Evolutionary conservation across 92 coral and sea anemone genomes (phyloP), one percentile per base, ranked within the genome.

Genomic region (Siderastrea radians): DNA sequence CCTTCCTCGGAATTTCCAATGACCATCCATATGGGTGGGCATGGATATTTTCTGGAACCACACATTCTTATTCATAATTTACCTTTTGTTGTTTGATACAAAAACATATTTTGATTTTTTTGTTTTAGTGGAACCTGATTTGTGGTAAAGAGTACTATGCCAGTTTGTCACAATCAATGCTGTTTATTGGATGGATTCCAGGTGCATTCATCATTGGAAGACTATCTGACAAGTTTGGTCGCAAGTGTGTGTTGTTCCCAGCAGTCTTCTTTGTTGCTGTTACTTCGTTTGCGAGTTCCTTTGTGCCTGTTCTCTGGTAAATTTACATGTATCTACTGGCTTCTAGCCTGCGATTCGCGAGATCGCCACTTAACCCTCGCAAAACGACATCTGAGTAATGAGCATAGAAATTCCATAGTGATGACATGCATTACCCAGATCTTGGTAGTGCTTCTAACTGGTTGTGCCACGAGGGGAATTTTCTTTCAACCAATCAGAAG

Each of bases 181-280:
- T 97, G 67, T 97, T 95, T 66, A 83, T 97, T 64, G 98, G 98
- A 5, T 94, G 94, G 98, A 91, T 95, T 58, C 94, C 95, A 48
- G 96, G 98, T 51, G 95, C 98, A 51, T 87, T 97, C 49, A 61
- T 96, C 38, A 86, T 93, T 67, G 99, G 99, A 43, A 84, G 90
- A 54, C 89, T 97, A 77, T 88, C 99, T 19, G 98, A 97, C 91
- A 92, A 78, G 80, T 97, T 94, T 91, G 99, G 99, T 53, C 95
- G 99, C 5, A 90, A 91, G 71, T 83, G 73, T 43, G 85, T 94
- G 14, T 87, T 97, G 69, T 97, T 96, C 59, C 99, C 99, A 16
- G 94, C 98, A 49, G 87, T 92, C 26, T 85, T 87, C 14, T 75
- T 77, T 19, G 98, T 95, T 17, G 93, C 94, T 75, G 87, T 76